These are phyloP conservation scores for Forbesichthys papilliferus DNA, from an alignment of 2,113 vertebrate genomes.

Conservation along the genomic window DNA sequence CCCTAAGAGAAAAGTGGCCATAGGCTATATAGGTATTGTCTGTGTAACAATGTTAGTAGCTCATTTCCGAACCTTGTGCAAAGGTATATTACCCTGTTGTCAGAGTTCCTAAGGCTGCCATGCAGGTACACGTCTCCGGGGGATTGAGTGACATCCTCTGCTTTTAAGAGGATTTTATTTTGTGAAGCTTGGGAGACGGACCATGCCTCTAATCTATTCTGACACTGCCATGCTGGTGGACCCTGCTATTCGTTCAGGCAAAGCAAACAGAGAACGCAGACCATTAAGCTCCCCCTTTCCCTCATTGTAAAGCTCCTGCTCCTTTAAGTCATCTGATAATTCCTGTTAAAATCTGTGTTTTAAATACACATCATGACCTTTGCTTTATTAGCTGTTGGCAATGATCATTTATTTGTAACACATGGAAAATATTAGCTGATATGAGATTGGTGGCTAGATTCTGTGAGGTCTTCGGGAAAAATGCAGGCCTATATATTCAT, in stretches of 20 bases:
- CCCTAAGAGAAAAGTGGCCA: background rate
- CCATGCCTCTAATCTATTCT: conserved; percentile 70
- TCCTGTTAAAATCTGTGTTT: conserved; percentile 28
- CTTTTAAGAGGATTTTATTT: conserved; percentile 73
- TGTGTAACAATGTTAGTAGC: conserved; percentile 22
- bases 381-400: conserved; percentile 10
- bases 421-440: conserved; percentile 43
- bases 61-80: conserved; percentile 53
- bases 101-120: conserved; percentile 35
- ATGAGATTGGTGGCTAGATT: conserved; percentile 26
- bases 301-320: background rate
- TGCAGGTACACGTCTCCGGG: conserved; percentile 63
- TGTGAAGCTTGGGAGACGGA: conserved; percentile 62
- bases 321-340: conserved; percentile 23
- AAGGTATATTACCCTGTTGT: conserved; percentile 62
- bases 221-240: conserved; percentile 67
- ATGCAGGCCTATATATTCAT: conserved; percentile 30
- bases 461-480: conserved; percentile 33
- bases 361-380: conserved; percentile 34
- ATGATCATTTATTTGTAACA: conserved; percentile 12
- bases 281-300: background rate
- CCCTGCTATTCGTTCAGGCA: conserved; percentile 63
- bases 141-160: conserved; percentile 69
- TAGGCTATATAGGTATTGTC: background rate
- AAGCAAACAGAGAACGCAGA: conserved; percentile 56